Percentiles rank a stretch among this genome's conserved stretches.
Evolutionary conservation across 2,797 vertebrate species (phyloP).

Genomic region (Arremon brunneinucha): DNA sequence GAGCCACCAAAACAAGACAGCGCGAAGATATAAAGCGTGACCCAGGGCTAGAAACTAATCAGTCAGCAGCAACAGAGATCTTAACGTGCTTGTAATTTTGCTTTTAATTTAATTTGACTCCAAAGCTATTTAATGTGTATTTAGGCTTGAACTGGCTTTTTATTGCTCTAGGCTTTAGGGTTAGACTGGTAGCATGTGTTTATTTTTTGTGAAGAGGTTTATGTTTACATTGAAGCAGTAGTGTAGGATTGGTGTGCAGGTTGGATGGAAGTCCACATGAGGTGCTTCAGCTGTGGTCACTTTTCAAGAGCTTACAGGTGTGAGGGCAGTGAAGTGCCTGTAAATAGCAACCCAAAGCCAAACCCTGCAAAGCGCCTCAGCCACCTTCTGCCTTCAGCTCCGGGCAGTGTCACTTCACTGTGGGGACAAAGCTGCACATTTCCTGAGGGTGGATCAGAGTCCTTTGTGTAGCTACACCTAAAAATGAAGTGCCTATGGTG

Average conservation of each 20-base stretch:
- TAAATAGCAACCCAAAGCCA: slow-evolving; percentile 50
- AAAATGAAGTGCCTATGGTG: slow-evolving; percentile 44
- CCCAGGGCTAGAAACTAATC: neutral
- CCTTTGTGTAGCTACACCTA: neutral
- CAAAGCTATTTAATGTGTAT: slow-evolving; percentile 38
- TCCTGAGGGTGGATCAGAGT: neutral
- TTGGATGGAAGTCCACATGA: neutral
- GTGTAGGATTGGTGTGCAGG: neutral
- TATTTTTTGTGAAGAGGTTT: slow-evolving; percentile 42
- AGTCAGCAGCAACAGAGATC: neutral
- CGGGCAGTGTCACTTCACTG: rapidly evolving
- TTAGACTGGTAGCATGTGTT: slow-evolving; percentile 8
- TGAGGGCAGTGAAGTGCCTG: slow-evolving; percentile 56
- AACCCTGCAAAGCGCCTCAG: neutral
- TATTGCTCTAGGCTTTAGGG: slow-evolving; percentile 30
- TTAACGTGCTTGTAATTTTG: slow-evolving; percentile 52
- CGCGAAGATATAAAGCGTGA: slow-evolving; percentile 52
- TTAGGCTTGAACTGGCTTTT: slow-evolving; percentile 59
- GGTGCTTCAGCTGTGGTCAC: neutral
- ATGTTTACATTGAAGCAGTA: slow-evolving; percentile 49
- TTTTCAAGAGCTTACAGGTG: neutral
- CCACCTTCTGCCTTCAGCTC: neutral
- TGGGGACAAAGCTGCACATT: neutral
- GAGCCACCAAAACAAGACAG: slow-evolving; percentile 73
- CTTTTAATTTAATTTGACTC: slow-evolving; percentile 59